phyloP scores from a whole-genome alignment of 2,797 vertebrate species.

The Urophycis tenuis region DNA sequence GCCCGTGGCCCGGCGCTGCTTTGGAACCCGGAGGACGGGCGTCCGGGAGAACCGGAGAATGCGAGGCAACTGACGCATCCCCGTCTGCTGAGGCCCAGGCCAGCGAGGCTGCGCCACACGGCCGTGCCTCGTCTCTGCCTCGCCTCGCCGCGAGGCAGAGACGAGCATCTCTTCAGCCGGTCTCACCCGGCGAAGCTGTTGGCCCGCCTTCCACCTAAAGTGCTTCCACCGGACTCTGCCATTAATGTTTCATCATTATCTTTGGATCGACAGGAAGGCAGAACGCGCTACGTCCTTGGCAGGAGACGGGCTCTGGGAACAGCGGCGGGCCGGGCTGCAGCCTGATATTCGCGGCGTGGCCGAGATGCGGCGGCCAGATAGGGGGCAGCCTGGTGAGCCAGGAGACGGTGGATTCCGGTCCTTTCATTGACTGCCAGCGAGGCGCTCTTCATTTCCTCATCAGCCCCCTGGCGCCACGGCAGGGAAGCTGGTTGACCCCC shows the following conservation, averaged over 20 bases:
- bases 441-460: not conserved
- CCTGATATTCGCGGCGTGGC: not conserved
- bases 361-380: not conserved
- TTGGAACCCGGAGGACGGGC: too few species aligned
- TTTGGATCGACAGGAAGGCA: not conserved
- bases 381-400: constrained; percentile 19
- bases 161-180: not conserved
- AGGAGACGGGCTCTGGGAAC: not conserved
- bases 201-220: not conserved
- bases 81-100: not conserved
- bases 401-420: constrained; percentile 10
- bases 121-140: too few species aligned
- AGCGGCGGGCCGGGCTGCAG: not conserved
- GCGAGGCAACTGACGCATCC: too few species aligned
- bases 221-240: not conserved
- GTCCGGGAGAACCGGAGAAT: too few species aligned
- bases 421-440: constrained; percentile 35
- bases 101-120: too few species aligned
- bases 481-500: constrained; percentile 35
- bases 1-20: too few species aligned
- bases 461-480: constrained; percentile 5
- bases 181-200: too few species aligned
- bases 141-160: not conserved
- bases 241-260: not conserved
- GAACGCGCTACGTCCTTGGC: too few species aligned